Conservation (phyloP, 2,797 vertebrate species). For the Esox lucius region DNA sequence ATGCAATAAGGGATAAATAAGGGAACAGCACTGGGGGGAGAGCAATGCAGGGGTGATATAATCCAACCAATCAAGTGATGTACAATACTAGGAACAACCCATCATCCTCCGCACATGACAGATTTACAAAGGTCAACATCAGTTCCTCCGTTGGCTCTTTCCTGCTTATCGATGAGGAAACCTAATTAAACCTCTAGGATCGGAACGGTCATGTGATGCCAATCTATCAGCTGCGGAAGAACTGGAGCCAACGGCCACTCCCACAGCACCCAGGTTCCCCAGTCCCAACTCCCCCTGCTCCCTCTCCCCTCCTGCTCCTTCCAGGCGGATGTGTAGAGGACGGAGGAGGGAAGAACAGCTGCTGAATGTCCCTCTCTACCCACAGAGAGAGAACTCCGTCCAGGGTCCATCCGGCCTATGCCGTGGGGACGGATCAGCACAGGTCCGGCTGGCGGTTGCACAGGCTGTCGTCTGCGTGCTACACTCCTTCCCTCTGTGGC, state of each 20-base stretch:
- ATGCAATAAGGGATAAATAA: slow-evolving; percentile 44
- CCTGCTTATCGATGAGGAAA: background rate
- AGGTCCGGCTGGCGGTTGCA: background rate
- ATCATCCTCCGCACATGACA: background rate
- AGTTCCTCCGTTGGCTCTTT: background rate
- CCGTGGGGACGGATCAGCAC: slow-evolving; percentile 22
- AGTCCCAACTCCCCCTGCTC: background rate
- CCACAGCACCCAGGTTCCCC: background rate
- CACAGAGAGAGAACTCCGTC: slow-evolving; percentile 16
- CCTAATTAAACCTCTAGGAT: background rate
- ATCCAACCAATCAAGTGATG: background rate
- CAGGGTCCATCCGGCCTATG: slow-evolving; percentile 3
- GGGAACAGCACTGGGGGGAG: background rate
- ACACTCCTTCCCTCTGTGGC: slow-evolving; percentile 55
- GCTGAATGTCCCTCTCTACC: slow-evolving; percentile 46
- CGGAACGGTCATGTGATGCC: slow-evolving; percentile 14
- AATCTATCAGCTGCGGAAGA: slow-evolving; percentile 6
- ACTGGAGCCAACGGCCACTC: background rate
- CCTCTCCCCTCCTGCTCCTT: background rate
- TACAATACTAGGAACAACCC: background rate
- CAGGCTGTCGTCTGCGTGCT: background rate
- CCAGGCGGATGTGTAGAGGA: slow-evolving; percentile 10
- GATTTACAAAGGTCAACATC: background rate
- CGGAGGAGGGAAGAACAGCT: slow-evolving; percentile 28
- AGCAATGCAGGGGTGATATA: too few species aligned